These are phyloP conservation scores for Tupaia chinensis DNA, from an alignment of 2,113 vertebrate genomes.

Conservation along the genomic window DNA sequence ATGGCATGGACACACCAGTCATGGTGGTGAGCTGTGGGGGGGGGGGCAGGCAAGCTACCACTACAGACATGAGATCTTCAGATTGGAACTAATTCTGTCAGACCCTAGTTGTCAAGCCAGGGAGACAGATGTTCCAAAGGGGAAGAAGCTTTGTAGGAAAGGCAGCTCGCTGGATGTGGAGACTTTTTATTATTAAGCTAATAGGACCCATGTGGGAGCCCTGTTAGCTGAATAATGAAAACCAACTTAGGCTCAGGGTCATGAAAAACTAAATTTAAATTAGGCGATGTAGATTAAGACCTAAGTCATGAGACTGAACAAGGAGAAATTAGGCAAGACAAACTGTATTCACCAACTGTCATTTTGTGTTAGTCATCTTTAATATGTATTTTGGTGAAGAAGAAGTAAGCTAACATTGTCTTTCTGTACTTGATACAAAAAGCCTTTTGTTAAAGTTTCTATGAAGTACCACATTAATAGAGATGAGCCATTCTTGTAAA, in stretches of 20 bases:
- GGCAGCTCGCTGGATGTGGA: not conserved
- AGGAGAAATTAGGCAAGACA: slow-evolving; percentile 35
- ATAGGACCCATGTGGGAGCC: not conserved
- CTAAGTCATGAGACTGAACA: not conserved
- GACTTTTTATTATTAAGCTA: not conserved
- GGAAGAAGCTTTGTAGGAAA: slow-evolving; percentile 1
- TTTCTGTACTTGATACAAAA: slow-evolving; percentile 54
- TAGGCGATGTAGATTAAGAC: not conserved
- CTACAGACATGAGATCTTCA: not conserved
- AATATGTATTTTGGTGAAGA: slow-evolving; percentile 49
- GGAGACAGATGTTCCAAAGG: not conserved
- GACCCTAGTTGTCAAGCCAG: not conserved
- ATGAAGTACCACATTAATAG: slow-evolving; percentile 49
- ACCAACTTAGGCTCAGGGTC: not conserved
- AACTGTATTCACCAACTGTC: not conserved
- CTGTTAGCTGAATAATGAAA: slow-evolving; percentile 43
- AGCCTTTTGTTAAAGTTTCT: slow-evolving; percentile 67
- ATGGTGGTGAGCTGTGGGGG: not conserved
- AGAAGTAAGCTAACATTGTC: slow-evolving; percentile 63
- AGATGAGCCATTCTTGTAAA: slow-evolving; percentile 67
- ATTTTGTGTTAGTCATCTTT: slow-evolving; percentile 49
- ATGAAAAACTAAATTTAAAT: slow-evolving; percentile 48
- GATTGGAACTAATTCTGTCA: not conserved
- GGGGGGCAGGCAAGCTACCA: not conserved
- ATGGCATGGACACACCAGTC: not conserved